A percentile compares a stretch with the other conserved stretches of the same genome.
These are phyloP conservation scores for Euplagia quadripunctaria DNA, from an alignment of 2,888 invertebrate genomes.

Conservation along the genomic window DNA sequence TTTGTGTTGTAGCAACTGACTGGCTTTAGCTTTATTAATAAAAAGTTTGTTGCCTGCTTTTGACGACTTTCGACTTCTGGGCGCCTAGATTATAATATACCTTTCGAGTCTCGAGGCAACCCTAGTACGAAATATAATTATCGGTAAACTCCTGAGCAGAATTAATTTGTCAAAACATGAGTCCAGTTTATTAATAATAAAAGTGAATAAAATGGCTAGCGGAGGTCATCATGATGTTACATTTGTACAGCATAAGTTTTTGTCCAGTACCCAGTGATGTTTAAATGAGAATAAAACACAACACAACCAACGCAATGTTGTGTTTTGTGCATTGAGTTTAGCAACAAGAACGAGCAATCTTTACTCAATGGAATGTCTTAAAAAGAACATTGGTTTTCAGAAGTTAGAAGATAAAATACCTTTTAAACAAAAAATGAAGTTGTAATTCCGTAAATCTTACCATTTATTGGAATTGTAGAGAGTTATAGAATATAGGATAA, in stretches of 20 bases:
- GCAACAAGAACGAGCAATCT: neutral
- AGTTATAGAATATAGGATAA: no score
- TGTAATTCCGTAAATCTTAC: no score
- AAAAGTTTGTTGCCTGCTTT: no score
- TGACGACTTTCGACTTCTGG: no score
- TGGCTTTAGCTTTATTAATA: no score
- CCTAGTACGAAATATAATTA: conserved; percentile 77
- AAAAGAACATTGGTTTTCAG: neutral
- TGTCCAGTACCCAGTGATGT: neutral
- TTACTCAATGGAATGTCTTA: neutral
- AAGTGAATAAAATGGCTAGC: conserved; percentile 43
- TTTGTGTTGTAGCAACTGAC: no score
- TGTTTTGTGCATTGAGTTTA: neutral
- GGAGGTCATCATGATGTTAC: conserved; percentile 23
- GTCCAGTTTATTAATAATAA: conserved; percentile 56
- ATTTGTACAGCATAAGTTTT: conserved; percentile 1
- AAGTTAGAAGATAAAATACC: no score
- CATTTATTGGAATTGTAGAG: no score
- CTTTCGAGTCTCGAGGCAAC: conserved; percentile 55
- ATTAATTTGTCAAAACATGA: conserved; percentile 86
- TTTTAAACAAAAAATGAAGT: no score
- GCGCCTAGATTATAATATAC: no score
- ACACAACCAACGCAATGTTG: neutral
- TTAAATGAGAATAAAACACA: neutral
- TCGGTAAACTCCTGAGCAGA: conserved; percentile 70